Percentiles rank a stretch among this genome's conserved stretches.
Evolutionary conservation across 2,797 vertebrate species (phyloP).

Genomic region (Mareca strepera): DNA sequence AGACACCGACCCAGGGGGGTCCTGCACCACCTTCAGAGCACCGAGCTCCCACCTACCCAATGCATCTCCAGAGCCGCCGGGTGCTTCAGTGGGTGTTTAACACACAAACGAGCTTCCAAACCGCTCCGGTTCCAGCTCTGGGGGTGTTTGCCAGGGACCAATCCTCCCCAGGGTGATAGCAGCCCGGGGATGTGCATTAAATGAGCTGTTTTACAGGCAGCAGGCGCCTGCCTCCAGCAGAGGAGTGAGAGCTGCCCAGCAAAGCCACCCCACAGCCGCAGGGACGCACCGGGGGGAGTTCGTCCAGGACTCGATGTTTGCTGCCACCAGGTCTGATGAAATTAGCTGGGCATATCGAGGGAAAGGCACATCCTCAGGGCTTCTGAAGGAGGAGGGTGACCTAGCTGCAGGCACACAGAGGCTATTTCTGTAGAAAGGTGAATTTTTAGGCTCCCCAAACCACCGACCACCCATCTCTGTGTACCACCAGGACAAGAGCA

Average conservation of each 20-base stretch:
- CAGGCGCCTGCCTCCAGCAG: neutral
- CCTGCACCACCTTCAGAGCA: neutral
- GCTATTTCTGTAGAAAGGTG: neutral
- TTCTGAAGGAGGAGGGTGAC: neutral
- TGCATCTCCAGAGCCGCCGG: rapidly evolving
- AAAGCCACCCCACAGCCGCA: neutral
- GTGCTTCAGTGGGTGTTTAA: neutral
- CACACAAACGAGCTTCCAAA: neutral
- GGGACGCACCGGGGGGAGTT: neutral
- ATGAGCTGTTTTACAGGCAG: neutral
- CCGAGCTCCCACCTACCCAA: neutral
- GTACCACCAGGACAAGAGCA: neutral
- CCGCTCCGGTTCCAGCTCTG: neutral
- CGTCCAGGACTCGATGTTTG: neutral
- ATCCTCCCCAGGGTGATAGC: rapidly evolving
- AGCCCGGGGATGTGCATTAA: neutral
- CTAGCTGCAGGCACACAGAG: neutral
- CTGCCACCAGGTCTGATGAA: neutral
- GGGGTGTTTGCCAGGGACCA: rapidly evolving
- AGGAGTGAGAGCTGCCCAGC: neutral
- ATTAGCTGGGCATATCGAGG: neutral
- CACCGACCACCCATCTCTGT: neutral
- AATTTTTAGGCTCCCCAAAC: neutral
- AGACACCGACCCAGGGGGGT: neutral
- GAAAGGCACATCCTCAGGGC: neutral